A percentile compares a stretch with the other conserved stretches of the same genome.
phyloP scores from a whole-genome alignment of 35 echinoderm and acorn worm genomes.

The Apostichopus japonicus region DNA sequence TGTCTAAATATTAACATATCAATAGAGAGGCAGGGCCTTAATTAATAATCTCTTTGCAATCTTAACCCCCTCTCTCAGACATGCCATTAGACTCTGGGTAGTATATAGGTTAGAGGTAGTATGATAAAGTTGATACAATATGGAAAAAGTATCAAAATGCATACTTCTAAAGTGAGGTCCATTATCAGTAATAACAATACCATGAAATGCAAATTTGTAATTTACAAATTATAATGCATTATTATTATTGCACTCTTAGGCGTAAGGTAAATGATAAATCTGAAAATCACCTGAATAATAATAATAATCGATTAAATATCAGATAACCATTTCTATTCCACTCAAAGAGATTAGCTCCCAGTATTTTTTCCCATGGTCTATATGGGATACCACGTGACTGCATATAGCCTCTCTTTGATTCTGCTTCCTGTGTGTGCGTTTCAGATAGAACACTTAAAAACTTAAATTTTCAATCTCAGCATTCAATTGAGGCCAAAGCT shows the following conservation, averaged over 20 bases:
- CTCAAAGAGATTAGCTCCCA: neutral
- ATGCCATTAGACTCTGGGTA: slow-evolving; percentile 5
- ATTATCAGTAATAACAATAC: slow-evolving; percentile 10
- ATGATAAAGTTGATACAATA: slow-evolving; percentile 25
- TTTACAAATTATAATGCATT: slow-evolving; percentile 12
- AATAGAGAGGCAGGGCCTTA: neutral
- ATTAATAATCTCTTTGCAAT: slow-evolving; percentile 5
- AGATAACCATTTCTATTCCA: slow-evolving; percentile 17
- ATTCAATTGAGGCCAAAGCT: neutral
- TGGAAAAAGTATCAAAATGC: neutral
- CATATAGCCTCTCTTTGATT: too few relatives aligned
- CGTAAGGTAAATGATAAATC: neutral
- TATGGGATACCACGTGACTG: too few relatives aligned
- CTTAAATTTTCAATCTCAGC: neutral
- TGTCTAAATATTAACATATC: too few relatives aligned
- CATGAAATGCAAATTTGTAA: neutral
- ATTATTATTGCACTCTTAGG: slow-evolving; percentile 21
- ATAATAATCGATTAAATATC: slow-evolving; percentile 1
- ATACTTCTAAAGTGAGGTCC: neutral
- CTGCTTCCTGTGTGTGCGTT: too few relatives aligned
- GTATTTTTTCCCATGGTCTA: too few relatives aligned
- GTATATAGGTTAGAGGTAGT: neutral
- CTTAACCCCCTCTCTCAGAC: neutral
- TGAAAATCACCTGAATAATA: slow-evolving; percentile 15
- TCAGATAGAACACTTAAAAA: neutral